Base-by-base conservation (phyloP, 2,888 invertebrate genomes). In the Campaea margaritaria region DNA sequence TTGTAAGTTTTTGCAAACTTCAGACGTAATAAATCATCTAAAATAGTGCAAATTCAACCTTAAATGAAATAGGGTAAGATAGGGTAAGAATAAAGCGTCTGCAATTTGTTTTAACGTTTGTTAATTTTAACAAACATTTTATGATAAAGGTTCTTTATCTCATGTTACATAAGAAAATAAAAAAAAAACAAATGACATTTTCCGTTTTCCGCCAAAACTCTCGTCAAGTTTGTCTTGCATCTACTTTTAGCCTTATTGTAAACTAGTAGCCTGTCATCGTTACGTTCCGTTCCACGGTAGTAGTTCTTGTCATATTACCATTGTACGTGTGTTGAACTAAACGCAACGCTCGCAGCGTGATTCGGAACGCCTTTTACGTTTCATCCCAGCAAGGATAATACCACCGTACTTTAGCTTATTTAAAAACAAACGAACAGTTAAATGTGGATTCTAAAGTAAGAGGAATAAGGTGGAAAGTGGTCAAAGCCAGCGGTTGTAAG, bases 331-430 rank as follows among this genome's bases (percentile, higher is more conserved):
- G 70, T 66, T 67, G 72, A 75, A 78, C 75, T 72, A 79, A 82
- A 81, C 77, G 77, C 78, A 79, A 78, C 77, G 78, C 78, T 81
- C 78, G 68, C 76, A 79, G 85, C 83, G 85, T 87, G 86, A 86
- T 86, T 81, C 80, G 81, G 83, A 83, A 56, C 50, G 83, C 87
- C 85, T 84, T 85, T 83, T 86, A 82, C 77, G 84, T 82, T 73
- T 71, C 71, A 71, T 72, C 74, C 72, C 62, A 53, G 64, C 72
- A 62, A 54, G 61, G 67, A 61, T 52, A 67, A 62, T 46, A 73
- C 76, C 74, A 71, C 58, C 42, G 67, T 71, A 64, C 42, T 49
- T 58, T 67, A 65, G 51, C 63, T 27, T 1, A 13, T 50, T 13
- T 14, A 31, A 63, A 59, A 58, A 43, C 46, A 59, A 31, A n/a